A percentile compares a stretch with the other conserved stretches of the same genome.
Evolutionary conservation across 2,888 invertebrate species (phyloP).

Genomic region (Baccha elongata): DNA sequence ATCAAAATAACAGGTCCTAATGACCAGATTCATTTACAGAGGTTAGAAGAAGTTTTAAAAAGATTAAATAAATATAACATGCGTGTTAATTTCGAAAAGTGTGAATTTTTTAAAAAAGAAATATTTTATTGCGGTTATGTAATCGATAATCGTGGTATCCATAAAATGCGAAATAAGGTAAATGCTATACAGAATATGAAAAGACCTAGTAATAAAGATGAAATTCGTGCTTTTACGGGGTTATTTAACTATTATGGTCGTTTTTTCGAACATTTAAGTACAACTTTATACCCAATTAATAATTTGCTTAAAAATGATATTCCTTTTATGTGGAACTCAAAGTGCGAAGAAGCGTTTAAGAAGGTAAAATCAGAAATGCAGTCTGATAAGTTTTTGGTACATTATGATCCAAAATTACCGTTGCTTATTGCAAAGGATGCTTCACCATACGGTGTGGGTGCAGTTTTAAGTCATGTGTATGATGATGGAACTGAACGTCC

Average conservation of each 20-base stretch:
- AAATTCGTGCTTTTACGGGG: not conserved
- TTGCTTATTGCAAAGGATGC: not conserved
- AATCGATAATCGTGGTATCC: not conserved
- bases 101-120: not conserved
- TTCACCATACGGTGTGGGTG: not conserved
- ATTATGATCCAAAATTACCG: not conserved
- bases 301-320: not conserved
- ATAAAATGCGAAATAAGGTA: not conserved
- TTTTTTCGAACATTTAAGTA: not conserved
- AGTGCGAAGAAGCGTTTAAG: conserved; percentile 5
- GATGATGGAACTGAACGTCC: not conserved
- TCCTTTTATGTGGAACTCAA: not conserved
- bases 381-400: not conserved
- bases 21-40: not conserved
- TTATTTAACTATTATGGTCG: not conserved
- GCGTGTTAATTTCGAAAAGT: not conserved
- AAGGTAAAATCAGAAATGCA: conserved; percentile 6
- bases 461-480: not conserved
- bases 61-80: not conserved
- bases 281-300: conserved; percentile 2
- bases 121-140: conserved; percentile 5
- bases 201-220: not conserved
- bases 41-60: conserved; percentile 2
- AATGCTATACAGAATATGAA: conserved; percentile 3
- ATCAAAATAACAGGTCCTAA: conserved; percentile 18